These are phyloP conservation scores for Crotalus helleri DNA, from an alignment of 2,113 vertebrate species.

Conservation along the genomic window DNA sequence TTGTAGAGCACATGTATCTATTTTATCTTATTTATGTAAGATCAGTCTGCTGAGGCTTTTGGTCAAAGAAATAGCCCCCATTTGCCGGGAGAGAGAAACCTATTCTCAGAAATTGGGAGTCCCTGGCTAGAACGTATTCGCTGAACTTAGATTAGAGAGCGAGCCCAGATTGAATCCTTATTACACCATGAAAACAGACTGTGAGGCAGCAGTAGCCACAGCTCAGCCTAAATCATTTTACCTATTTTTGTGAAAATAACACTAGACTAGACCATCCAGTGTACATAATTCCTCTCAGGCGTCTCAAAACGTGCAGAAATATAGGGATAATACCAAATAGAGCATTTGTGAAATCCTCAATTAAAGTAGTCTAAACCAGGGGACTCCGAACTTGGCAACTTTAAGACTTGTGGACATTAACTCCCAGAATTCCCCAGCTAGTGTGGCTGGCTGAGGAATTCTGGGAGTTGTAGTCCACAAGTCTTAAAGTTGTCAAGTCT, in stretches of 20 bases:
- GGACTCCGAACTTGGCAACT: no score
- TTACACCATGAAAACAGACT: neutral
- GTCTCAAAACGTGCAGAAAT: neutral
- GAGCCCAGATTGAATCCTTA: neutral
- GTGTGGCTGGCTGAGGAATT: no score
- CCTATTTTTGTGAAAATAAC: neutral
- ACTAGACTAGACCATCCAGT: neutral
- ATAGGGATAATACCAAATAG: neutral
- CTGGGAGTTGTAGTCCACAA: no score
- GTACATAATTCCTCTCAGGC: neutral
- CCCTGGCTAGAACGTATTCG: neutral
- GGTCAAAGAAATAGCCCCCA: neutral
- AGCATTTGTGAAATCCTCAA: neutral
- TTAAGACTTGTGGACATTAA: no score
- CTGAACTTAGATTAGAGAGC: neutral
- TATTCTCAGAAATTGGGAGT: neutral
- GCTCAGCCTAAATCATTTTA: neutral
- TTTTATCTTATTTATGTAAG: neutral
- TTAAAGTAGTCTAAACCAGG: neutral
- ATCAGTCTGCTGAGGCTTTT: neutral
- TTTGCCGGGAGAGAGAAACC: neutral
- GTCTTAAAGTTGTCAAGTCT: no score
- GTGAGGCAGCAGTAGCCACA: neutral
- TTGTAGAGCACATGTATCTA: neutral
- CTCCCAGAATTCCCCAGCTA: no score